A percentile compares a stretch with the other conserved stretches of the same genome.
Conservation (phyloP, 2,113 vertebrate genomes). For the Strigops habroptila region DNA sequence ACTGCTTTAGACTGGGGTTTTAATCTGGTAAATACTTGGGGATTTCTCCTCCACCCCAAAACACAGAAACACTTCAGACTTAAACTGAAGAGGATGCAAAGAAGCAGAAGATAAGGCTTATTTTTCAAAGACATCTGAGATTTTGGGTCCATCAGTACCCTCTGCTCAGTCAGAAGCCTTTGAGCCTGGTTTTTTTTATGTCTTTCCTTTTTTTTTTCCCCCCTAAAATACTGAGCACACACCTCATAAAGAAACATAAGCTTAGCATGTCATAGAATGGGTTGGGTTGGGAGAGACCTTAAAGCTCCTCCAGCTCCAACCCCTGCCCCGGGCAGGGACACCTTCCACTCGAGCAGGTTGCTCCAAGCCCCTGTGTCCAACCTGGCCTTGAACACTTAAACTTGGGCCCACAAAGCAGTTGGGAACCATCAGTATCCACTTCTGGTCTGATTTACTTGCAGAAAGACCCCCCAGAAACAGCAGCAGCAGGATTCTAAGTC, state of each 20-base stretch:
- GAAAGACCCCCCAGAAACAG: background rate
- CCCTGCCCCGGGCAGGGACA: background rate
- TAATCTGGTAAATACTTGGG: too few relatives aligned
- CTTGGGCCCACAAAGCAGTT: background rate
- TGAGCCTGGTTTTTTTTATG: too few relatives aligned
- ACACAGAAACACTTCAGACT: rapidly evolving
- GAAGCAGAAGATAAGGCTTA: background rate
- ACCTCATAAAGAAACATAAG: background rate
- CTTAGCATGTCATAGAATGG: background rate
- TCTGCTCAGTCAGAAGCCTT: background rate
- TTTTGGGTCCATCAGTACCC: rapidly evolving
- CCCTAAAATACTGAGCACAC: background rate
- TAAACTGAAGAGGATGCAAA: background rate
- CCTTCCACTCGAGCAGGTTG: background rate
- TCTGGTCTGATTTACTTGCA: background rate
- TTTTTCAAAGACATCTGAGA: background rate
- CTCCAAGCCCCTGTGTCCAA: background rate
- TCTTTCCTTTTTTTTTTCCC: rapidly evolving
- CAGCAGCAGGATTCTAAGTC: background rate
- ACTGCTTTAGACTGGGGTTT: background rate
- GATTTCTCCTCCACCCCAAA: background rate
- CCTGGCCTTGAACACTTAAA: background rate
- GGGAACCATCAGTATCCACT: background rate
- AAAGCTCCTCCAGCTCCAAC: background rate
- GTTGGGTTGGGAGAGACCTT: background rate